Percentiles rank a stretch among this genome's conserved stretches.
Conservation (phyloP, 2,797 vertebrate species). For the Emydoidea blandingii region DNA sequence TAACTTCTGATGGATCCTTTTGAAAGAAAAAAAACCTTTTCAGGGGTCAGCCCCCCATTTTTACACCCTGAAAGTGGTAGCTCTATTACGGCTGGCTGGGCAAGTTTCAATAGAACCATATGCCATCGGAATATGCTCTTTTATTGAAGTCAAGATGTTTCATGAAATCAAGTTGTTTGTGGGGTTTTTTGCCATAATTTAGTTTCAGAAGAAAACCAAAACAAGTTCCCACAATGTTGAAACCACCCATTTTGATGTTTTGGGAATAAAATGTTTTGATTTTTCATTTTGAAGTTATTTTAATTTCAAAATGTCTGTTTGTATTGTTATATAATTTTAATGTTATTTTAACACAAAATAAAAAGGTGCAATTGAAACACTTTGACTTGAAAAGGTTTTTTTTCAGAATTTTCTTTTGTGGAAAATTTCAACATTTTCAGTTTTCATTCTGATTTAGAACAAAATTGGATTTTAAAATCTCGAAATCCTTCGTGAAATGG, state of each 20-base stretch:
- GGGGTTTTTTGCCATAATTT: background rate
- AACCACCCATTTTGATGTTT: background rate
- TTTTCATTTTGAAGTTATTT: constrained; percentile 21
- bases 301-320: background rate
- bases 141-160: background rate
- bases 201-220: background rate
- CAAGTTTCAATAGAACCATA: background rate
- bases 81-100: background rate
- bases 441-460: constrained; percentile 41
- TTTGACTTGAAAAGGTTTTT: background rate
- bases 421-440: background rate
- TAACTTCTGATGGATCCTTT: background rate
- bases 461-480: constrained; percentile 11
- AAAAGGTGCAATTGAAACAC: background rate
- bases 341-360: background rate
- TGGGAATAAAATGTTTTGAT: rapidly evolving
- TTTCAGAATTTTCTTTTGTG: background rate
- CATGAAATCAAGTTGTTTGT: background rate
- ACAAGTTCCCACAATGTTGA: background rate
- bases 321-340: background rate
- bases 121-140: background rate
- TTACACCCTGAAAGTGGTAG: background rate
- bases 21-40: background rate
- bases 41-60: background rate
- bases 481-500: constrained; percentile 1